These are phyloP conservation scores for Hirtodrosophila cameraria DNA, from an alignment of 2,888 invertebrate species.

Conservation along the genomic window DNA sequence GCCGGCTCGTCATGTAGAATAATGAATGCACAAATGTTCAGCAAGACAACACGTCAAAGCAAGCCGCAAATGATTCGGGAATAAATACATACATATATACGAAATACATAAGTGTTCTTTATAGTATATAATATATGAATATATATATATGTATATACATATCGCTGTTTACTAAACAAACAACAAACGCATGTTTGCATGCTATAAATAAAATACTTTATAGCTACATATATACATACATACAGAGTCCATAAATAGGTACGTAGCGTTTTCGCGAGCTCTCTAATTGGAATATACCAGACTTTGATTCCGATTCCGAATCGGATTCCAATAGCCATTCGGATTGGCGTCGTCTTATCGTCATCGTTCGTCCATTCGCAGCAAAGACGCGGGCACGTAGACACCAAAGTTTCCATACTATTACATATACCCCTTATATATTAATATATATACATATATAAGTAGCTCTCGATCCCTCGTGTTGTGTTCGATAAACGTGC, in stretches of 20 bases:
- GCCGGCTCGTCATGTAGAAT: constrained; percentile 43
- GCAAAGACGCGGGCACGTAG: constrained; percentile 67
- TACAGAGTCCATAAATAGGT: not conserved
- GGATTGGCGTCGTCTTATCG: constrained; percentile 32
- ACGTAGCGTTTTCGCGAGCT: not conserved
- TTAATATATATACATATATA: not conserved
- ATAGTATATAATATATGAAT: constrained; percentile 9
- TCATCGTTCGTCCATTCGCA: constrained; percentile 66
- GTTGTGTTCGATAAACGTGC: constrained; percentile 59
- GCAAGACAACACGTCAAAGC: constrained; percentile 77
- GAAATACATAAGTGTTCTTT: not conserved
- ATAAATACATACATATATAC: not conserved
- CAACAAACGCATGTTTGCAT: constrained; percentile 11
- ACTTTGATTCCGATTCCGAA: constrained; percentile 11
- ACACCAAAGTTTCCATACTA: constrained; percentile 50
- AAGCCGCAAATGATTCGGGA: constrained; percentile 58
- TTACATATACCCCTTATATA: not conserved
- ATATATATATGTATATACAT: constrained; percentile 1
- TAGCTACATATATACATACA: not conserved
- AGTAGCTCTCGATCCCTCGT: constrained; percentile 31
- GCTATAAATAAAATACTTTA: constrained; percentile 24
- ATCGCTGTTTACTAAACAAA: constrained; percentile 4
- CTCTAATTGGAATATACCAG: constrained; percentile 5
- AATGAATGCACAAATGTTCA: constrained; percentile 73
- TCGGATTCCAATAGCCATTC: constrained; percentile 17